phyloP scores from a whole-genome alignment of 2,113 vertebrate genomes.

The Sinosuthora webbiana region DNA sequence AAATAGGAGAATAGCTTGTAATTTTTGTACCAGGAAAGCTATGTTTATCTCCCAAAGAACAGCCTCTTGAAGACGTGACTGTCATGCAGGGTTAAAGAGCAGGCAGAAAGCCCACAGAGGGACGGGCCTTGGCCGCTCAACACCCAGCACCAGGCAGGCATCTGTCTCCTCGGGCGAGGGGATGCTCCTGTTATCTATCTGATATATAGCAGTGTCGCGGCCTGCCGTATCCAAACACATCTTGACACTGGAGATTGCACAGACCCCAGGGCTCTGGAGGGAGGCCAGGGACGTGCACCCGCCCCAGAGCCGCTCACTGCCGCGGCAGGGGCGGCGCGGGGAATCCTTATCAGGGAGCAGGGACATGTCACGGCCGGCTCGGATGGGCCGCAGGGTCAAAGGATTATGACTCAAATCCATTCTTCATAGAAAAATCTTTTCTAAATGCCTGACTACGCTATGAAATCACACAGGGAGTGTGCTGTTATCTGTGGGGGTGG shows the following conservation, averaged over 20 bases:
- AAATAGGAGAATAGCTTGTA: background rate
- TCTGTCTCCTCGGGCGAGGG: background rate
- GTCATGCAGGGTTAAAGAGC: background rate
- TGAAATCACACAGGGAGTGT: background rate
- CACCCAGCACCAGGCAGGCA: background rate
- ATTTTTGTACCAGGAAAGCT: conserved; percentile 14
- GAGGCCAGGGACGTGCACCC: background rate
- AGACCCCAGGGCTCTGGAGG: conserved; percentile 41
- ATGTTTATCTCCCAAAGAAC: conserved; percentile 6
- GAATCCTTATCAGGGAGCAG: background rate
- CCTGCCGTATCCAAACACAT: conserved; percentile 50
- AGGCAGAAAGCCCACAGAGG: background rate
- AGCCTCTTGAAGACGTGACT: background rate
- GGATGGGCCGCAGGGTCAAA: background rate
- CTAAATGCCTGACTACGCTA: background rate
- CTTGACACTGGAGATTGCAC: conserved; percentile 62
- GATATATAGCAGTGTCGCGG: background rate
- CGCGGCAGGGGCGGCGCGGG: accelerated
- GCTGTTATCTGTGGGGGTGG: conserved; percentile 20
- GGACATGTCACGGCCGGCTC: background rate
- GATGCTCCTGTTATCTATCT: conserved; percentile 35
- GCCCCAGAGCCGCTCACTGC: background rate
- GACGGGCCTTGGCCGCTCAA: accelerated
- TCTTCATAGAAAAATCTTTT: background rate
- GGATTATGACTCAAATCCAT: conserved; percentile 15